A percentile compares a stretch with the other conserved stretches of the same genome.
Evolutionary conservation across 2,113 vertebrate genomes (phyloP).

Genomic region (Callionymus lyra): DNA sequence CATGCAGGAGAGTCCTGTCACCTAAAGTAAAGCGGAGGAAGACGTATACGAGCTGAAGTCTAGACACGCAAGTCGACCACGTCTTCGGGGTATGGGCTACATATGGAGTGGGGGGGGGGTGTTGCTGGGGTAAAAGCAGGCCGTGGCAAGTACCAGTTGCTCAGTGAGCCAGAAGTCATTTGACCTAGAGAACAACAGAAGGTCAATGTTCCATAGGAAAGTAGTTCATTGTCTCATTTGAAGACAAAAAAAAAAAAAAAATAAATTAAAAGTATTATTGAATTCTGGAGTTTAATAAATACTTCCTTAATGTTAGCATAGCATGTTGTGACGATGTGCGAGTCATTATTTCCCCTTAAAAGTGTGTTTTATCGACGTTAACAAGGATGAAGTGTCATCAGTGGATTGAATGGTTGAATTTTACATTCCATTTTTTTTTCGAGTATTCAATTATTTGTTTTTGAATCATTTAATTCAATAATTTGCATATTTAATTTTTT

Average conservation of each 20-base stretch:
- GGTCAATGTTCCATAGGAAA: conserved; percentile 10
- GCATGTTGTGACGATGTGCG: no score
- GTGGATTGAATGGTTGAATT: no score
- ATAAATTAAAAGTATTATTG: no score
- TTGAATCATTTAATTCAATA: no score
- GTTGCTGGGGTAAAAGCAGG: conserved; percentile 41
- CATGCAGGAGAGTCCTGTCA: conserved; percentile 26
- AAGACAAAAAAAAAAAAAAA: not conserved
- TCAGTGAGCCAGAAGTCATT: conserved; percentile 53
- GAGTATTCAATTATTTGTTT: no score
- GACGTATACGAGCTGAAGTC: conserved; percentile 40
- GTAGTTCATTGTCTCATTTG: conserved; percentile 1
- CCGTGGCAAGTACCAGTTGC: conserved; percentile 39
- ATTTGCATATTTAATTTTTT: no score
- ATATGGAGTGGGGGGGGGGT: conserved; percentile 22
- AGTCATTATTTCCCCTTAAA: no score
- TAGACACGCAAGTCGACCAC: conserved; percentile 39
- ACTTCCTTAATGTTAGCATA: no score
- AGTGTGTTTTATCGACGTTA: no score
- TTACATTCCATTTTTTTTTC: no score
- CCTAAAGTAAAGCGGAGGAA: conserved; percentile 31
- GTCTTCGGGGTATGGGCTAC: conserved; percentile 36
- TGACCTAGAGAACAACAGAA: conserved; percentile 46
- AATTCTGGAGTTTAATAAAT: no score
- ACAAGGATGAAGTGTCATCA: no score